Evolutionary conservation across 2,113 vertebrate species (phyloP).

Genomic region (Pyxicephalus adspersus): DNA sequence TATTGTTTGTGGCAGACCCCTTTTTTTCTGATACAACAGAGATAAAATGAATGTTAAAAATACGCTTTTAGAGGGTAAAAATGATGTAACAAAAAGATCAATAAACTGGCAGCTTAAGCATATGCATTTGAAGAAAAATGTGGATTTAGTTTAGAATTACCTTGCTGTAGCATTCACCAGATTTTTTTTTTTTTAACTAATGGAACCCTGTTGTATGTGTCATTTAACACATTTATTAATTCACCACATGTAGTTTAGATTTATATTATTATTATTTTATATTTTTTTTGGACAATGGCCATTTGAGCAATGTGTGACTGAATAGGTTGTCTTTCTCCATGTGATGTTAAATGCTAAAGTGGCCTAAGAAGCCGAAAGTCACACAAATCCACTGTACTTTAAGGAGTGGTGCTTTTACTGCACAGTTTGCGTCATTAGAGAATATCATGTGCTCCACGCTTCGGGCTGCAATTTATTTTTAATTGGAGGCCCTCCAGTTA

Average conservation of each 20-base stretch:
- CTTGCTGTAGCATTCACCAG: not conserved
- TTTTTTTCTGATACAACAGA: too few relatives aligned
- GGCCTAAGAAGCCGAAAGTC: not conserved
- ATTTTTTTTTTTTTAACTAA: not conserved
- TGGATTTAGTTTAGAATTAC: not conserved
- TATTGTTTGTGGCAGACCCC: too few relatives aligned
- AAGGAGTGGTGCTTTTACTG: constrained; percentile 13
- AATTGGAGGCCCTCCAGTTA: constrained; percentile 45
- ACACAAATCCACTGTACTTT: constrained; percentile 15
- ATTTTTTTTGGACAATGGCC: not conserved
- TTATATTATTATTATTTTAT: not conserved
- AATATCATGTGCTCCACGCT: constrained; percentile 45
- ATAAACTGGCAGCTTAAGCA: too few relatives aligned
- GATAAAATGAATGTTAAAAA: too few relatives aligned
- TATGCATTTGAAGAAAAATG: not conserved
- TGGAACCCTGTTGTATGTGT: not conserved
- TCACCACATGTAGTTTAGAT: not conserved
- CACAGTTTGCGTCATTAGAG: constrained; percentile 44
- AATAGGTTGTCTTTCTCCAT: not conserved
- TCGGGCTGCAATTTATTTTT: constrained; percentile 49
- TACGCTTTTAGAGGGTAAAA: too few relatives aligned
- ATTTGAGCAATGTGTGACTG: too few relatives aligned
- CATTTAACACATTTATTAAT: not conserved
- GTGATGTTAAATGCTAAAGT: constrained; percentile 10
- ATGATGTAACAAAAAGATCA: too few relatives aligned